These are phyloP conservation scores for Hexactinellida sp. DNA, from an alignment of 37 sponge, comb jelly and placozoan genomes.

Conservation along the genomic window DNA sequence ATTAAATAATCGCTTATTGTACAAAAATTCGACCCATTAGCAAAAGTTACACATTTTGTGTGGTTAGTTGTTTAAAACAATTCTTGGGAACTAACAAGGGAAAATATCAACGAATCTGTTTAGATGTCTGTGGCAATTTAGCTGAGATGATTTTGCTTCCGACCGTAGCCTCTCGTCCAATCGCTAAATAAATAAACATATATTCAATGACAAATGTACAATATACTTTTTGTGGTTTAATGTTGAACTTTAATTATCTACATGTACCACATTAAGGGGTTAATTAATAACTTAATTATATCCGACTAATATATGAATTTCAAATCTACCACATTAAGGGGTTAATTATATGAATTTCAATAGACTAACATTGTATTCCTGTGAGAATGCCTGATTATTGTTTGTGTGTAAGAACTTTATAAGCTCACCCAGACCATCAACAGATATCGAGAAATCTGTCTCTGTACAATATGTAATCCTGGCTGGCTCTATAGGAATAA, in stretches of 20 bases:
- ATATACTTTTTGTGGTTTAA: no score
- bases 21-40: not conserved
- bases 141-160: not conserved
- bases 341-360: no score
- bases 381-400: not conserved
- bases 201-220: not conserved
- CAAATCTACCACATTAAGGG: no score
- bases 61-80: not conserved
- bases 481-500: not conserved
- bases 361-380: not conserved
- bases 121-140: not conserved
- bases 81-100: not conserved
- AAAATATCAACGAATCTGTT: not conserved
- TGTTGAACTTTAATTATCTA: no score
- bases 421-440: not conserved
- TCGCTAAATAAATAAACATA: not conserved
- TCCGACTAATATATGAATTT: no score
- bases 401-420: not conserved
- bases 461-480: not conserved
- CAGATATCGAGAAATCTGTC: not conserved
- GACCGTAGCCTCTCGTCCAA: not conserved
- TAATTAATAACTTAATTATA: no score
- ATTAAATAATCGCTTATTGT: not conserved
- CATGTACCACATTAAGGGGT: no score
- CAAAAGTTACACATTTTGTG: not conserved